Percentiles rank a stretch among this genome's conserved stretches.
Evolutionary conservation across 2,113 vertebrate species (phyloP).

Genomic region (Onychostruthus taczanowskii): DNA sequence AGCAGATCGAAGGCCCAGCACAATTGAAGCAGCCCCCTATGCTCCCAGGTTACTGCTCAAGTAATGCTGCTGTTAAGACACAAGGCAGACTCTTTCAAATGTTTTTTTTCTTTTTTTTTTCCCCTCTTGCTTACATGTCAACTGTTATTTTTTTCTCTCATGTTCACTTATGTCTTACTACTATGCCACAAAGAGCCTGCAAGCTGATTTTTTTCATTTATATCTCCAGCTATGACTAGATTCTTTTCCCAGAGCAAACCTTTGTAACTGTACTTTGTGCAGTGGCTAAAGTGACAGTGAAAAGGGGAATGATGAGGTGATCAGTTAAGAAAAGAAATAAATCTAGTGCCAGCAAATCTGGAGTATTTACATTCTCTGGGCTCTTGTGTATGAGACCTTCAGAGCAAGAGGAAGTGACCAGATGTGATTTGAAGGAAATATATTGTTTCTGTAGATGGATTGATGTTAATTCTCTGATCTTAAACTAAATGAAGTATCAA

Average conservation of each 20-base stretch:
- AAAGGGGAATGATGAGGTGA: fast-evolving
- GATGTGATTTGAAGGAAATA: background rate
- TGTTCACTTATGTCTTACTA: background rate
- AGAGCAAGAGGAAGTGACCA: background rate
- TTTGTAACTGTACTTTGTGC: background rate
- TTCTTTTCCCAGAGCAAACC: background rate
- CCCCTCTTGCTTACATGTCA: background rate
- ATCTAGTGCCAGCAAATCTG: background rate
- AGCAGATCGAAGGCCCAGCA: fast-evolving
- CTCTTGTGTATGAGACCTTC: background rate
- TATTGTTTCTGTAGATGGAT: background rate
- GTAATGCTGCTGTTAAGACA: background rate
- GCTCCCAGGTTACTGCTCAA: background rate
- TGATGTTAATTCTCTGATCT: background rate
- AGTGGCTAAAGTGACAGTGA: background rate
- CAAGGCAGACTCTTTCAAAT: background rate
- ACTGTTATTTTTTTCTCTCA: background rate
- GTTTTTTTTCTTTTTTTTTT: background rate
- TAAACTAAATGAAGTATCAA: background rate
- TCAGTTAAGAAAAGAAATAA: background rate
- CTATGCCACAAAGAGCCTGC: background rate
- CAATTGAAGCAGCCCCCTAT: fast-evolving
- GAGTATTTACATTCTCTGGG: background rate
- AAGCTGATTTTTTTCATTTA: background rate
- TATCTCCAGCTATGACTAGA: background rate